Evolutionary conservation across 2,888 invertebrate genomes (phyloP).

Genomic region (Zaprionus bogoriensis): DNA sequence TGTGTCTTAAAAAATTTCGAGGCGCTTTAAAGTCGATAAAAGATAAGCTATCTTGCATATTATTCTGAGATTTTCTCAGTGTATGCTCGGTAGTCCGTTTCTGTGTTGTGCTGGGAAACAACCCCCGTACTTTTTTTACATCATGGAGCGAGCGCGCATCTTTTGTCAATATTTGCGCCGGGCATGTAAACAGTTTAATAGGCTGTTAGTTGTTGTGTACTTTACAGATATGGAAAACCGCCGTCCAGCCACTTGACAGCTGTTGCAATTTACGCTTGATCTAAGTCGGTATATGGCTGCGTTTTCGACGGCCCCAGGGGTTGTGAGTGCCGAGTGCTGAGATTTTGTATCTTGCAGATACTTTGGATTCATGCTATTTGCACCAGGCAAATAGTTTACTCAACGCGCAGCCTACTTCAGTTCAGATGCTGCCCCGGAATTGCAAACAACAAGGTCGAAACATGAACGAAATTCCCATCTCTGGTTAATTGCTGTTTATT

Average conservation of each 20-base stretch:
- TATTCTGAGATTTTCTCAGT: background rate
- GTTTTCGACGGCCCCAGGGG: conserved; percentile 22
- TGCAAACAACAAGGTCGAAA: too few relatives aligned
- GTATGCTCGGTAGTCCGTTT: background rate
- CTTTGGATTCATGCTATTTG: conserved; percentile 53
- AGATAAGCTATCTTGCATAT: background rate
- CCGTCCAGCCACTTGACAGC: conserved; percentile 72
- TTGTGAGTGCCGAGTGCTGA: conserved; percentile 31
- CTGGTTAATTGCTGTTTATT: background rate
- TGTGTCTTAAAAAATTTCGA: too few relatives aligned
- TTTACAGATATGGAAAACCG: conserved; percentile 52
- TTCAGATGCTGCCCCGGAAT: too few relatives aligned
- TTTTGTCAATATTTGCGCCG: conserved; percentile 71
- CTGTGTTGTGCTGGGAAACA: conserved; percentile 7
- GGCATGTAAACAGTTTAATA: conserved; percentile 79
- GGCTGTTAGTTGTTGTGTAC: conserved; percentile 68
- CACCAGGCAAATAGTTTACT: conserved; percentile 59
- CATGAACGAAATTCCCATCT: background rate
- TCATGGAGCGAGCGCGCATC: conserved; percentile 54
- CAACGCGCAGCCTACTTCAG: conserved; percentile 15
- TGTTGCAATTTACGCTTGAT: conserved; percentile 77
- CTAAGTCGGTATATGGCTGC: conserved; percentile 29
- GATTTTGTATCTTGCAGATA: conserved; percentile 64
- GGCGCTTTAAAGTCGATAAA: background rate
- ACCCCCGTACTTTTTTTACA: conserved; percentile 15